Evolutionary conservation across 2,888 invertebrate genomes (phyloP).

Genomic region (Muschampia plurimacula): DNA sequence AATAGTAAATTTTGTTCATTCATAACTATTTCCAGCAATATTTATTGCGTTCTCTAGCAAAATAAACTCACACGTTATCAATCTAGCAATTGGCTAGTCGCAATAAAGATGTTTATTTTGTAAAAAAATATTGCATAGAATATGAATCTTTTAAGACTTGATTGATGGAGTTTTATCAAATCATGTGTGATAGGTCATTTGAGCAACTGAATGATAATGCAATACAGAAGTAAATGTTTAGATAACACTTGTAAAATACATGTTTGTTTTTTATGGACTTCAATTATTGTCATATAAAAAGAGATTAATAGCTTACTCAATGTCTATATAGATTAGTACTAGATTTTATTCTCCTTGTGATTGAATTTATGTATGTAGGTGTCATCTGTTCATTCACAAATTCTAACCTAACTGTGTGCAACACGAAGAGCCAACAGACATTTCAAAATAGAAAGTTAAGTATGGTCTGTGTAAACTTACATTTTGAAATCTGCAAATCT

Average conservation of each 20-base stretch:
- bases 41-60: not conserved
- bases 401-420: slow-evolving; percentile 13
- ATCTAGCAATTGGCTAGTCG: not conserved
- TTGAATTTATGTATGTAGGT: not conserved
- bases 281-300: slow-evolving; percentile 1
- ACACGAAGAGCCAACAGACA: slow-evolving; percentile 1
- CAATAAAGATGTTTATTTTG: not conserved
- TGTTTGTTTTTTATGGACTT: slow-evolving; percentile 3
- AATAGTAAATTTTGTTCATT: slow-evolving; percentile 3
- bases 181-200: slow-evolving; percentile 13
- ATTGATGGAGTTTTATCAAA: slow-evolving; percentile 8
- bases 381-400: slow-evolving; percentile 5
- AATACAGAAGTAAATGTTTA: slow-evolving; percentile 15
- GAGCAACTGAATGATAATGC: not conserved
- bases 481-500: slow-evolving; percentile 36
- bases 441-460: slow-evolving; percentile 19
- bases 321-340: slow-evolving; percentile 2
- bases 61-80: not conserved
- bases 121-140: not conserved
- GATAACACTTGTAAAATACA: slow-evolving; percentile 13
- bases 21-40: not conserved
- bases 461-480: slow-evolving; percentile 21
- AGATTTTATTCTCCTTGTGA: not conserved
- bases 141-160: not conserved
- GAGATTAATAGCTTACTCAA: slow-evolving; percentile 7